Base-by-base conservation (phyloP, 2,113 vertebrate species). In the Gasterosteus aculeatus region DNA sequence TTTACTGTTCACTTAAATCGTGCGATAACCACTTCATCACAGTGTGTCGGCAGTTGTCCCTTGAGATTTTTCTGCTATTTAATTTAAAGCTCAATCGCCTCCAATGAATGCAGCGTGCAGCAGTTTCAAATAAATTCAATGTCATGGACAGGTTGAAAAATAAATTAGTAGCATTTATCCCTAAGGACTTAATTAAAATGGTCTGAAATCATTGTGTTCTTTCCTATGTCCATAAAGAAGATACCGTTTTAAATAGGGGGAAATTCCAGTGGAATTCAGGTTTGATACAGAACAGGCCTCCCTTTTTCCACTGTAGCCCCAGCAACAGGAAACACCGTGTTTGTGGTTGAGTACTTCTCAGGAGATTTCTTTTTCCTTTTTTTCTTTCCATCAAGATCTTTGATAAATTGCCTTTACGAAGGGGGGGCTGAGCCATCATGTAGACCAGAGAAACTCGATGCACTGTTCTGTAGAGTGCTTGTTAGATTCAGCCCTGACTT, bases 141-240 rank as follows among this genome's bases (percentile, higher is more conserved):
- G 66, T 65, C 76, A 71, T 51, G 70, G 71, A 70, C 68, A 69
- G 80, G 80, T 83, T 85, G 69, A 51, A 82, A 85, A 91, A 87
- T 86, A 82, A 88, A 89, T 89, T 86, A 84, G 78, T 49, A 57
- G 58, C 51, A 84, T 80, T 79, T 81, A 51, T 26, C 58, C 66
- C 87, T 75, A 67, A 41, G 78, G 69, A 84, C 42, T 78, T 83
- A 74, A 91, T 90, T 91, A 84, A 86, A 92, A 84, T 69, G 1
- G 29, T 56, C 42, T 73, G 26, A 74, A 88, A 81, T 78, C 2
- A 46, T 66, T 68, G 69, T 15, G 61, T 81, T 84, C 64, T 18
- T 70, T 42, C 54, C 54, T 41, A 22, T 54, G 63, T 12, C 39
- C 41, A 26, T 67, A n/a, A 80, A 72, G 60, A 56, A 78, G 67